phyloP scores from a whole-genome alignment of 2,797 vertebrate species.

The Chromobotia macracanthus region DNA sequence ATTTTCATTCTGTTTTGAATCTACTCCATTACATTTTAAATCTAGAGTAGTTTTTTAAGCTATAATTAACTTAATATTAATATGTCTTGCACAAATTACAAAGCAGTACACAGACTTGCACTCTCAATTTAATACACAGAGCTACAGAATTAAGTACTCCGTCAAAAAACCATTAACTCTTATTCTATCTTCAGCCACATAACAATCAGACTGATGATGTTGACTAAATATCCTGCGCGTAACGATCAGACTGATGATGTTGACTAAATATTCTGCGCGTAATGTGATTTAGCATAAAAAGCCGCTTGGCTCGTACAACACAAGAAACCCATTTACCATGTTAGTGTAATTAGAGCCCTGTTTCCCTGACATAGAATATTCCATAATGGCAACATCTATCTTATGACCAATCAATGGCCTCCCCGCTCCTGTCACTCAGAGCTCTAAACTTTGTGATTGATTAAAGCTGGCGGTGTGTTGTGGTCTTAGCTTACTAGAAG shows the following conservation, averaged over 20 bases:
- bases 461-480: constrained; percentile 34
- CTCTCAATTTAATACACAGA: constrained; percentile 18
- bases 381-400: constrained; percentile 60
- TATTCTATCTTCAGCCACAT: constrained; percentile 20
- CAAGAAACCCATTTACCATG: constrained; percentile 47
- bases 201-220: constrained; percentile 42
- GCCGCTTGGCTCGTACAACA: constrained; percentile 28
- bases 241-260: constrained; percentile 42
- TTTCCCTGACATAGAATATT: constrained; percentile 59
- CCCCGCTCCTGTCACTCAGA: constrained; percentile 45
- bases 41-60: background rate
- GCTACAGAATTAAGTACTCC: constrained; percentile 43
- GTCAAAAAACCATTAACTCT: constrained; percentile 56
- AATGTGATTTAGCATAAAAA: constrained; percentile 54
- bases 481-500: constrained; percentile 16
- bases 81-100: background rate
- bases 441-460: constrained; percentile 38
- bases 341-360: constrained; percentile 52
- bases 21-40: background rate
- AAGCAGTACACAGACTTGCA: background rate
- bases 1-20: too few species aligned
- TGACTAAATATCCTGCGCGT: constrained; percentile 46
- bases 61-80: background rate
- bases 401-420: constrained; percentile 56
- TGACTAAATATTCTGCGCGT: constrained; percentile 47